Base-by-base conservation (phyloP, 1,140 invertebrate genomes). In the Drosophila ambigua region DNA sequence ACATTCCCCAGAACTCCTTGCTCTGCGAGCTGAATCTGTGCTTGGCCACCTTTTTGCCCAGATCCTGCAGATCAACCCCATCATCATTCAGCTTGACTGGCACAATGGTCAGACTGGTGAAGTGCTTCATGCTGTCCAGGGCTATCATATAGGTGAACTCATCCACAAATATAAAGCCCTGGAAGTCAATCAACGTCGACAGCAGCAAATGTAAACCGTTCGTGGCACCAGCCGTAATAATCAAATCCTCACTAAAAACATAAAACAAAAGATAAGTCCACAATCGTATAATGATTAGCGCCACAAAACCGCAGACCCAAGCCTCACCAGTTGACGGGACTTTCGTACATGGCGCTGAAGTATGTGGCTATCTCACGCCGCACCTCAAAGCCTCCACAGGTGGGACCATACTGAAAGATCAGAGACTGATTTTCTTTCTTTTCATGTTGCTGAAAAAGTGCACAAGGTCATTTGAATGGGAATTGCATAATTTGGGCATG, bases 131-230 rank as follows among this genome's bases (percentile, higher is more conserved):
- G 5, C 92, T 88, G 45, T 94, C 93, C 8, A 95, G 76, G 6
- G 94, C 95, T 72, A 94, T 93, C 93, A 95, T 95, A 72, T 95
- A 96, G 11, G 95, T 94, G 28, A 93, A 94, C 90, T 95, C 94
- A 76, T 96, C 95, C 7, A 95, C 93, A 81, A 95, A 96, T 41
- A 95, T 93, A 24, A 93, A 84, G 2, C 93, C 93, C 55, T 93
- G 92, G 11, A 93, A 93, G n/a, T 93, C 92, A 43, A 95, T 91
- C 35, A 95, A 69, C 5, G 93, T 93, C 13, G 93, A 93, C 1
- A 95, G 72, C n/a, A 94, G 75, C 20, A 95, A 67, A 69, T 94
- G 93, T 3, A 95, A 74, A 2, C 95, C 95, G 66, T 95, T 93
- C 0, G 94, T 93, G 3, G 95, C 95, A 2, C 95, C 95, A 51